phyloP scores from a whole-genome alignment of 2,797 vertebrate genomes.

The Danio tinwini region DNA sequence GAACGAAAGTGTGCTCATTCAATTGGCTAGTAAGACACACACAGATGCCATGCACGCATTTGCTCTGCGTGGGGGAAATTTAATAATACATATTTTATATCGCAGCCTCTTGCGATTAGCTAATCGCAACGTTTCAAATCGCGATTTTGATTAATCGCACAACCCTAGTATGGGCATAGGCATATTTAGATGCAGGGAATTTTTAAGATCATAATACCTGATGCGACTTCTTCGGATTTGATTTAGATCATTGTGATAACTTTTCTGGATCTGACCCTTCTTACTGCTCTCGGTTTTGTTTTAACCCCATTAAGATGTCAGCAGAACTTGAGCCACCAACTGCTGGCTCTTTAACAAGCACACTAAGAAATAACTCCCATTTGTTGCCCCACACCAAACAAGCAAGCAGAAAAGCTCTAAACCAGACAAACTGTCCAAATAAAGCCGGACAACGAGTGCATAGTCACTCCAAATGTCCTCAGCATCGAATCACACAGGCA shows the following conservation, averaged over 20 bases:
- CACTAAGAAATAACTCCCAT: no score
- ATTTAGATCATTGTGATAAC: not conserved
- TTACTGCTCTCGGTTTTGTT: not conserved
- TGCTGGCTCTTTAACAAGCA: not conserved
- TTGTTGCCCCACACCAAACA: not conserved
- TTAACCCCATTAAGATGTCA: not conserved
- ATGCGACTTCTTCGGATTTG: not conserved
- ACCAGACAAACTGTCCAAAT: not conserved
- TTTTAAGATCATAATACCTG: not conserved
- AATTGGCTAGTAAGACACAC: no score
- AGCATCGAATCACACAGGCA: not conserved
- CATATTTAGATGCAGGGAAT: not conserved
- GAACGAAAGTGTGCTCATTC: no score
- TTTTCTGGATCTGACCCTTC: not conserved
- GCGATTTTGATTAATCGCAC: no score
- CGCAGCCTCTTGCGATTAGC: no score
- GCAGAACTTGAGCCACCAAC: slow-evolving; percentile 8
- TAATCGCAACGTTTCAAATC: no score
- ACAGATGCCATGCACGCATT: no score
- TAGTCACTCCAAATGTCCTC: not conserved
- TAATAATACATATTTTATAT: no score
- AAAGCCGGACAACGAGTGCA: not conserved
- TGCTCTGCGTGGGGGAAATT: no score
- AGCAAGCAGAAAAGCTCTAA: not conserved
- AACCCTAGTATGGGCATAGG: no score